Evolutionary conservation across 2,888 invertebrate species (phyloP), one percentile per base, ranked within the genome.

Genomic region (Copidosoma aretas): DNA sequence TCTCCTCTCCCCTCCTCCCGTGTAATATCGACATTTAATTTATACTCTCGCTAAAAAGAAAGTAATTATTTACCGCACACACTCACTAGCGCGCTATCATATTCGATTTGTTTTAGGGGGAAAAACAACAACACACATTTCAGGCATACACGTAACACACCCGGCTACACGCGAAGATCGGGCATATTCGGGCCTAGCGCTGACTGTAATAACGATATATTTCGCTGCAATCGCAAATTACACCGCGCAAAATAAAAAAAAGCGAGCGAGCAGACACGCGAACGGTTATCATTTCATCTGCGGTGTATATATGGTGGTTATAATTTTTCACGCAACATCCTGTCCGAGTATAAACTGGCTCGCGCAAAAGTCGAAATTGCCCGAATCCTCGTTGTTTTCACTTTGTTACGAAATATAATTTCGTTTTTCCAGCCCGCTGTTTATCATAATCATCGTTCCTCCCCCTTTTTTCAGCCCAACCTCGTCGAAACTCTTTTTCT

Each of bases 291-390:
- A 68, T 69, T 58, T 53, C 61, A 69, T 65, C 69, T 52, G 43
- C 51, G 21, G 4, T 32, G 32, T 32, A 32, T 32, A 32, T 8
- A 32, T n/a, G n/a, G n/a, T n/a, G n/a, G n/a, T n/a, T n/a, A n/a
- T 51, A 53, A 67, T 67, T 60, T 67, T 52, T 52, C 57, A 70
- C 56, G 67, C 64, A 70, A 70, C 60, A 64, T 67, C 64, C 66
- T 70, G 67, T 57, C 56, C 66, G 60, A 53, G 59, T 49, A n/a
- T n/a, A 49, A 58, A 24, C 39, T 24, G 46, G 53, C 49, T 25
- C 49, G 46, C 22, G 32, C 32, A 59, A 43, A 51, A 52, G 15
- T 52, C 17, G n/a, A 32, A n/a, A 61, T 39, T n/a, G 25, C 25
- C 12, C 41, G 17, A 56, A 41, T 64, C 39, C n/a, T n/a, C 19